Conservation (phyloP, 2,888 invertebrate species). For the Disparrhopalites patrizii region DNA sequence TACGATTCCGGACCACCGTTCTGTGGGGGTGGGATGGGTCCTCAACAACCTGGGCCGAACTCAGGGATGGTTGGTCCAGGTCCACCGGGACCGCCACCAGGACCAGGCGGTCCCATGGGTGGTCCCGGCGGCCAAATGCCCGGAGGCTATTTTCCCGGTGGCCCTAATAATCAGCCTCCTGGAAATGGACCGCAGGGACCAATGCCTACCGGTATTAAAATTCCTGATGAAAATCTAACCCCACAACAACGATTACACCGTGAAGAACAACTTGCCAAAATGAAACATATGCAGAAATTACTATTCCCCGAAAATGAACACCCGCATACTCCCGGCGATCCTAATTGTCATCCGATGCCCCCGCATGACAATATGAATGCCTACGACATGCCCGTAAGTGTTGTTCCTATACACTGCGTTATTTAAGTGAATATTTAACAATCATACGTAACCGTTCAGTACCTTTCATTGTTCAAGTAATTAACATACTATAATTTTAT, state of each 20-base stretch:
- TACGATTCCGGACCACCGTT: constrained; percentile 43
- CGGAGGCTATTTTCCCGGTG: constrained; percentile 40
- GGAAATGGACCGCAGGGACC: constrained; percentile 32
- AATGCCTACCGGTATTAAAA: constrained; percentile 65
- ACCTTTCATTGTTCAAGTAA: background rate
- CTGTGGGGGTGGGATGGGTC: constrained; percentile 33
- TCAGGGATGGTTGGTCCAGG: constrained; percentile 45
- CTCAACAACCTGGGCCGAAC: constrained; percentile 36
- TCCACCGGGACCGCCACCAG: constrained; percentile 27
- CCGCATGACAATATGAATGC: constrained; percentile 45
- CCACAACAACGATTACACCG: constrained; percentile 92
- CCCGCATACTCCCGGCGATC: constrained; percentile 31
- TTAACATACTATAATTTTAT: too few relatives aligned
- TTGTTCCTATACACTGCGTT: too few relatives aligned
- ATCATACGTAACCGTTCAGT: too few relatives aligned
- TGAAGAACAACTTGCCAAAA: constrained; percentile 85
- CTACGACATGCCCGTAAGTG: constrained; percentile 46
- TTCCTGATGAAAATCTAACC: constrained; percentile 92
- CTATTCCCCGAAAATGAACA: constrained; percentile 63
- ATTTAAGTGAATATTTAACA: too few relatives aligned
- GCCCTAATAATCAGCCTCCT: constrained; percentile 27
- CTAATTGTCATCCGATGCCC: constrained; percentile 41
- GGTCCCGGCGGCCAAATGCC: constrained; percentile 28
- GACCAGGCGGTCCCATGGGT: constrained; percentile 22
- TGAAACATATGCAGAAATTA: constrained; percentile 81